A percentile compares a stretch with the other conserved stretches of the same genome.
Evolutionary conservation across 2,113 vertebrate genomes (phyloP).

Genomic region (Bufo gargarizans): DNA sequence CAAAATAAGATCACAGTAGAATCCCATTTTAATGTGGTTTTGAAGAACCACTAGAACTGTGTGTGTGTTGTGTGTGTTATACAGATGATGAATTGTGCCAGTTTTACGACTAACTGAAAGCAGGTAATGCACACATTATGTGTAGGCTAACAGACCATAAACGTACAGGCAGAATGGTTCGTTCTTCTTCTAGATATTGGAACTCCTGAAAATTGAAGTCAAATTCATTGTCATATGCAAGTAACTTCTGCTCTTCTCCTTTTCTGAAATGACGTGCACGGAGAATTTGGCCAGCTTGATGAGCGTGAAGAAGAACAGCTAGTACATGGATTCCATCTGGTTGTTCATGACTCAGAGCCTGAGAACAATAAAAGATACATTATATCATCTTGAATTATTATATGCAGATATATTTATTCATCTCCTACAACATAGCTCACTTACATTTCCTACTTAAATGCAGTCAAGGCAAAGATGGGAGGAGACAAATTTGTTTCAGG

Average conservation of each 20-base stretch:
- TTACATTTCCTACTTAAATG: not conserved
- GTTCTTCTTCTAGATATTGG: constrained; percentile 82
- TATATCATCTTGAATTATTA: not conserved
- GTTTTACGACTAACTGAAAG: not conserved
- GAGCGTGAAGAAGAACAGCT: constrained; percentile 83
- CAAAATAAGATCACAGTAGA: too few relatives aligned
- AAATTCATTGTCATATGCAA: constrained; percentile 82
- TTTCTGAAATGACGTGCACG: constrained; percentile 81
- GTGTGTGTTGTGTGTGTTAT: not conserved
- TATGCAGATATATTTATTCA: not conserved
- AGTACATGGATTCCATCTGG: constrained; percentile 82
- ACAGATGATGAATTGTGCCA: not conserved
- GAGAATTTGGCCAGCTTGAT: constrained; percentile 83
- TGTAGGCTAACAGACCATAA: not conserved
- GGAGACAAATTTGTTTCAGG: not conserved
- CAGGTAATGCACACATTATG: not conserved
- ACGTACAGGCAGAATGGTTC: constrained; percentile 79
- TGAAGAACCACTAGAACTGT: not conserved
- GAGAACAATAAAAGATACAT: constrained; percentile 17
- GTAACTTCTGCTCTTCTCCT: constrained; percentile 74
- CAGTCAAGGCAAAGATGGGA: not conserved
- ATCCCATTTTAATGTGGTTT: too few relatives aligned
- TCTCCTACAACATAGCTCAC: not conserved
- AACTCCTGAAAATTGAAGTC: constrained; percentile 93
- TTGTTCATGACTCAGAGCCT: constrained; percentile 82